Evolutionary conservation across 2,797 vertebrate genomes (phyloP).

Genomic region (Sebastes matsubarae): DNA sequence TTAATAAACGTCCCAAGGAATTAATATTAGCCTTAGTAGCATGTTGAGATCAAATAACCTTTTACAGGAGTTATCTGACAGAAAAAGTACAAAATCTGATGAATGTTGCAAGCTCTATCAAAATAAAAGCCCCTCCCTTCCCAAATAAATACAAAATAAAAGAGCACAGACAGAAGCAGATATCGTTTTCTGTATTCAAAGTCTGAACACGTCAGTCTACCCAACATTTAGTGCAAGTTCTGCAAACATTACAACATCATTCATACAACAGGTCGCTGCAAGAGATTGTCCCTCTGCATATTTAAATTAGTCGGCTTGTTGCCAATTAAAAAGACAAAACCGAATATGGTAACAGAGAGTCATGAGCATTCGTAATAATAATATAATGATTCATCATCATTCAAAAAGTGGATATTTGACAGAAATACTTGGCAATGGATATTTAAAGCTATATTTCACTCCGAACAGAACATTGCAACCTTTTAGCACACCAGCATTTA

Average conservation of each 20-base stretch:
- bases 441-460: conserved; percentile 21
- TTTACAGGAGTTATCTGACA: neutral
- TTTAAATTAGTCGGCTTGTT: neutral
- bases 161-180: neutral
- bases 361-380: neutral
- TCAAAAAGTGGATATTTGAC: neutral
- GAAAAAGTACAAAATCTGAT: neutral
- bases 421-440: conserved; percentile 15
- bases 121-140: neutral
- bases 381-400: neutral
- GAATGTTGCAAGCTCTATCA: neutral
- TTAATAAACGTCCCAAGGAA: too few relatives aligned
- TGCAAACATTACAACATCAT: conserved; percentile 52
- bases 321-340: neutral
- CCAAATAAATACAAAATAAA: neutral
- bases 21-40: neutral
- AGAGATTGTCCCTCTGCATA: conserved; percentile 43
- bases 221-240: conserved; percentile 63
- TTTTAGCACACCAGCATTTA: neutral
- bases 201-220: conserved; percentile 19
- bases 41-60: neutral
- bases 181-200: conserved; percentile 47
- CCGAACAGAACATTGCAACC: neutral
- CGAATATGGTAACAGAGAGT: neutral
- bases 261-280: conserved; percentile 13